Conservation (phyloP, 2,113 vertebrate species). For the Syrmaticus mikado region DNA sequence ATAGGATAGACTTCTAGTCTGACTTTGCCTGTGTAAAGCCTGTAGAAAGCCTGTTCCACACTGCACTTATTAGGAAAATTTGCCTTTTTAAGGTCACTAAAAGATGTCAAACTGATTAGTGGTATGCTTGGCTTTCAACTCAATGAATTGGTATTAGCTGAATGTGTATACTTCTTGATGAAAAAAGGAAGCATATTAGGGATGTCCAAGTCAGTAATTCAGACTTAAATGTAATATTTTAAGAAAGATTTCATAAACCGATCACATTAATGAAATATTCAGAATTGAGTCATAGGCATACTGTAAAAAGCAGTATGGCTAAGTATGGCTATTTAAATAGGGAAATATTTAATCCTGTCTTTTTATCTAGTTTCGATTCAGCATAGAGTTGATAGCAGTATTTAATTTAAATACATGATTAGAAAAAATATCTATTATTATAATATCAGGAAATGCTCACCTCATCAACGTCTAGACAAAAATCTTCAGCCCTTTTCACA, state of each 20-base stretch:
- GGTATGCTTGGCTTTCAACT: background rate
- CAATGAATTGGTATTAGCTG: background rate
- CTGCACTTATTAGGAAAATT: background rate
- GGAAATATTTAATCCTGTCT: slow-evolving; percentile 27
- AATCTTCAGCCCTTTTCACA: background rate
- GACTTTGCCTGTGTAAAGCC: background rate
- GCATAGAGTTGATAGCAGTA: slow-evolving; percentile 15
- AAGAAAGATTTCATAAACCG: background rate
- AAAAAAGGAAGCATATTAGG: background rate
- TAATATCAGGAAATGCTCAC: background rate
- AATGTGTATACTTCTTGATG: background rate
- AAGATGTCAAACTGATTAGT: background rate
- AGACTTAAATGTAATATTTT: background rate
- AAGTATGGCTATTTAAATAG: slow-evolving; percentile 17
- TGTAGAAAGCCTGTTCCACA: background rate
- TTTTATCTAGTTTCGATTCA: background rate
- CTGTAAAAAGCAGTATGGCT: slow-evolving; percentile 11
- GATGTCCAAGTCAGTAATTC: background rate
- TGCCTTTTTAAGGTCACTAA: background rate
- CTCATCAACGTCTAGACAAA: background rate
- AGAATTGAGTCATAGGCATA: background rate
- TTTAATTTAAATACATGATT: slow-evolving; percentile 28
- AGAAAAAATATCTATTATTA: background rate
- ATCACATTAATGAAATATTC: background rate
- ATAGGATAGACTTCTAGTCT: background rate